phyloP scores from a whole-genome alignment of 2,113 vertebrate genomes.

The Entomyzon cyanotis region DNA sequence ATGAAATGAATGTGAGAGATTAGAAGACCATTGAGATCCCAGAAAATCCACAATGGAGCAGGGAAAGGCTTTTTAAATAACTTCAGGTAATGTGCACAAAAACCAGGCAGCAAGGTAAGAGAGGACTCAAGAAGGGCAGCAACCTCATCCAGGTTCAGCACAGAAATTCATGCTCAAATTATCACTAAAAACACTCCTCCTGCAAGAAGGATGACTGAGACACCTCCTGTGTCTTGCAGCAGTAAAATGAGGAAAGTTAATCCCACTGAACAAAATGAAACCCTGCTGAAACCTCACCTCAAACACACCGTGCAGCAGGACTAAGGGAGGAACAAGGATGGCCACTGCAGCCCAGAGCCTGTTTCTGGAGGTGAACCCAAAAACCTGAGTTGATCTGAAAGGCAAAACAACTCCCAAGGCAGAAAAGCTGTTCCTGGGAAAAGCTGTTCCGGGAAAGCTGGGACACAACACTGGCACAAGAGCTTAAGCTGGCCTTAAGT shows the following conservation, averaged over 20 bases:
- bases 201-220: background rate
- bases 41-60: background rate
- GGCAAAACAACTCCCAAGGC: background rate
- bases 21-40: background rate
- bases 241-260: background rate
- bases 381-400: background rate
- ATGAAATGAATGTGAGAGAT: background rate
- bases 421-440: background rate
- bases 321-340: background rate
- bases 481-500: background rate
- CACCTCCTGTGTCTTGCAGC: background rate
- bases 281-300: background rate
- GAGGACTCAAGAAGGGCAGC: background rate
- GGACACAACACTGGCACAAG: accelerated
- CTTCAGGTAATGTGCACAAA: background rate
- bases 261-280: background rate
- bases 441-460: background rate
- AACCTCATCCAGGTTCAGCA: background rate
- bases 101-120: background rate
- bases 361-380: background rate
- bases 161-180: background rate
- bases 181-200: background rate
- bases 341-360: background rate
- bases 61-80: background rate
- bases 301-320: accelerated